Conservation (phyloP, 2,113 vertebrate species). For the Tetraodon nigroviridis region DNA sequence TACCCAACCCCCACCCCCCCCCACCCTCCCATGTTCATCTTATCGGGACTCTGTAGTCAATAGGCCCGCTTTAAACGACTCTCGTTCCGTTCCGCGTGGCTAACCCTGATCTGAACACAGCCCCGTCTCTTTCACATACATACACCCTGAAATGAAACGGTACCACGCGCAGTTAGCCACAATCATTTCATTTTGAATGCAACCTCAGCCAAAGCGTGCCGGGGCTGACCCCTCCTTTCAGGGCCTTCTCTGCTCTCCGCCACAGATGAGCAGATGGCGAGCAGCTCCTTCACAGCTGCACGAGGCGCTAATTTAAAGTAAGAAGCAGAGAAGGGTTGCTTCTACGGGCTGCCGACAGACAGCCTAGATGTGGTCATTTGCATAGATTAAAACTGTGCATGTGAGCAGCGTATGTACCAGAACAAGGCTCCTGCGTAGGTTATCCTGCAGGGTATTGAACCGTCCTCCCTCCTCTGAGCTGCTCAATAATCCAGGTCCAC, state of each 20-base stretch:
- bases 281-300: slow-evolving; percentile 35
- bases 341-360: slow-evolving; percentile 22
- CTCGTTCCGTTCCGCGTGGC: slow-evolving; percentile 24
- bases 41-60: slow-evolving; percentile 12
- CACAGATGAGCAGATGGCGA: slow-evolving; percentile 32
- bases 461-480: too few relatives aligned
- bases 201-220: neutral
- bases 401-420: neutral
- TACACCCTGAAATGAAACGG: slow-evolving; percentile 6
- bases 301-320: slow-evolving; percentile 41
- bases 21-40: slow-evolving; percentile 8
- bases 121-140: neutral
- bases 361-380: slow-evolving; percentile 21
- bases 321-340: slow-evolving; percentile 22
- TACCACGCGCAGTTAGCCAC: slow-evolving; percentile 7
- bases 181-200: slow-evolving; percentile 2
- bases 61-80: slow-evolving; percentile 24
- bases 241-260: slow-evolving; percentile 9
- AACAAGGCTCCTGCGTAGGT: too few relatives aligned
- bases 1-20: too few relatives aligned
- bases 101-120: slow-evolving; percentile 5
- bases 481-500: too few relatives aligned
- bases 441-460: too few relatives aligned
- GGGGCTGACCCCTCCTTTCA: slow-evolving; percentile 20
- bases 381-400: slow-evolving; percentile 13